These are phyloP conservation scores for Actenoides lindsayi DNA, from an alignment of 2,113 vertebrate genomes.

Conservation along the genomic window DNA sequence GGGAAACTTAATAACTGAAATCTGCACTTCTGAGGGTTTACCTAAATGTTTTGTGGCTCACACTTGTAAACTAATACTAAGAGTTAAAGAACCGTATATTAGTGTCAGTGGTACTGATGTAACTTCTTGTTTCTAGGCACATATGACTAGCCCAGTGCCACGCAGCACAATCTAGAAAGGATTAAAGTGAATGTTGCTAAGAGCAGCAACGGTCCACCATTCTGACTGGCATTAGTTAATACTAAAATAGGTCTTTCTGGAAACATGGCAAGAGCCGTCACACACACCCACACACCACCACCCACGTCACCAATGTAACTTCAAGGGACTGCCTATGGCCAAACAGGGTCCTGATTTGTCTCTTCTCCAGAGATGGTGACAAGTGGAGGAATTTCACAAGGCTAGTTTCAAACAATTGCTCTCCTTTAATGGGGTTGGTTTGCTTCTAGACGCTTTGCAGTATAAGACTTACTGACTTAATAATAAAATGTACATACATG, in stretches of 20 bases:
- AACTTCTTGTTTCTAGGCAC: background rate
- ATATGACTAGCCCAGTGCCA: background rate
- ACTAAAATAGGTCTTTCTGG: background rate
- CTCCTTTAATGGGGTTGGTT: background rate
- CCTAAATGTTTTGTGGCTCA: background rate
- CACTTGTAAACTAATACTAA: background rate
- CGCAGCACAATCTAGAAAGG: background rate
- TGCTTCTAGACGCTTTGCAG: background rate
- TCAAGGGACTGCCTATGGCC: background rate
- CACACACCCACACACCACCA: background rate
- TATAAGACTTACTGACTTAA: background rate
- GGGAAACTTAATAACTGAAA: background rate
- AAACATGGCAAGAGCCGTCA: background rate
- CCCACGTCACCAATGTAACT: background rate
- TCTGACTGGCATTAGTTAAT: background rate
- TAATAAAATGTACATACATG: background rate
- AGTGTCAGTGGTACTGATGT: background rate
- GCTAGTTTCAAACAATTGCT: background rate
- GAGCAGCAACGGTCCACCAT: background rate
- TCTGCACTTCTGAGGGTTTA: background rate
- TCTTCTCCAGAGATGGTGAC: background rate
- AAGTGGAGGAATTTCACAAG: background rate
- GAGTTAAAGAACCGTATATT: background rate
- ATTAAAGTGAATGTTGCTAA: background rate
- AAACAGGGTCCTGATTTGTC: rapidly evolving